phyloP scores from a whole-genome alignment of 2,797 vertebrate genomes.

The Lycodopsis pacificus region DNA sequence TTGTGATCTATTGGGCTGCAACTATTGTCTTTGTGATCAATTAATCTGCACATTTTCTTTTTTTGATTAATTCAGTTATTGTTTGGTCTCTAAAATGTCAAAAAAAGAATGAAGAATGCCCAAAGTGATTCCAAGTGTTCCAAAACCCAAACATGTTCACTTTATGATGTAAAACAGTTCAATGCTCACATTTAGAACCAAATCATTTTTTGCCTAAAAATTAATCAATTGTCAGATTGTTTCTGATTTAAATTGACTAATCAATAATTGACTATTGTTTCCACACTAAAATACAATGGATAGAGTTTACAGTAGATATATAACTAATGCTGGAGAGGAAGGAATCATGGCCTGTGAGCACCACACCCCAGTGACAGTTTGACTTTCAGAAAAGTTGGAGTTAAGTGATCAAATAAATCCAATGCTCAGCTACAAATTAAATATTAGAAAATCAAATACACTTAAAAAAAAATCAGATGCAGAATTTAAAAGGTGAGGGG shows the following conservation, averaged over 20 bases:
- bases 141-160: neutral
- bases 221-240: neutral
- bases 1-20: neutral
- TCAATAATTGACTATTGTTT: conserved; percentile 2
- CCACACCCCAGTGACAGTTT: conserved; percentile 36
- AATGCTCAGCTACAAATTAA: neutral
- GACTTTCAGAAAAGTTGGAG: conserved; percentile 8
- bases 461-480: neutral
- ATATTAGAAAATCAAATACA: conserved; percentile 6
- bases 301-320: neutral
- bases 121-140: neutral
- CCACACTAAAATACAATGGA: neutral
- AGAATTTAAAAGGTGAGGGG: neutral
- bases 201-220: neutral
- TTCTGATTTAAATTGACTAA: neutral
- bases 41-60: neutral
- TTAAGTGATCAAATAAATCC: neutral
- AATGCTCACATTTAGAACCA: neutral
- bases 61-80: neutral
- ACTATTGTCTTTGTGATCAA: neutral
- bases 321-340: neutral
- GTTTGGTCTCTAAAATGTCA: neutral
- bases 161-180: neutral
- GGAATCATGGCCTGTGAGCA: conserved; percentile 17
- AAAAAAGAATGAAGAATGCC: neutral